Base-by-base conservation (phyloP, 2,888 invertebrate species). In the Coenonympha arcania region DNA sequence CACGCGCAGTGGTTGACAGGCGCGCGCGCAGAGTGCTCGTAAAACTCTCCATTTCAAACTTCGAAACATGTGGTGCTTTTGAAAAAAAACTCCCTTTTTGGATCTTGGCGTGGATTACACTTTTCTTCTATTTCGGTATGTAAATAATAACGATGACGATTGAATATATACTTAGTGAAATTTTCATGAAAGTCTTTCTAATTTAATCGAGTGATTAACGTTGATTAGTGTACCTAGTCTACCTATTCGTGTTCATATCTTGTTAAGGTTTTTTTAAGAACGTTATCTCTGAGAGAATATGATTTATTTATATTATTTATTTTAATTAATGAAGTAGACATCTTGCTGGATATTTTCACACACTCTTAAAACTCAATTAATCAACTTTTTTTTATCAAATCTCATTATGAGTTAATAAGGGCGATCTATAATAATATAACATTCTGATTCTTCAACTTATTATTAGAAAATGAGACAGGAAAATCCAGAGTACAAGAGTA, bases 21-120 rank as follows among this genome's bases (percentile, higher is more conserved):
- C 73, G 71, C 68, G 68, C 71, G 75, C 71, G 73, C 63, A 61
- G 66, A 54, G 71, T 68, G 70, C 62, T 64, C 65, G 58, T 62
- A 63, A 52, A 61, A 68, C 69, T 71, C 66, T 71, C 72, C 63
- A 50, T 64, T 67, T 65, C 62, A 66, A 65, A 65, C 56, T 58
- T 19, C 18, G 34, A 49, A 58, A 51, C 47, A 57, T 59, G 60
- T 59, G 59, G 52, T 54, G 54, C 34, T 46, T 46, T 46, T 31
- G 46, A 52, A 39, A 20, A 46, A 42, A 48, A 19, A 48, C 13
- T n/a, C n/a, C n/a, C n/a, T 15, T 16, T 33, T 48, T 46, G 55
- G 52, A 55, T 49, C 49, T 24, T 34, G 19, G 33, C 30, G 24
- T n/a, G 20, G 15, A 13, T 19, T 40, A 44, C 31, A 26, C 42